Percentiles rank a stretch among this genome's conserved stretches.
These are phyloP conservation scores for Archegozetes longisetosus DNA, from an alignment of 1,140 invertebrate genomes.

Conservation along the genomic window DNA sequence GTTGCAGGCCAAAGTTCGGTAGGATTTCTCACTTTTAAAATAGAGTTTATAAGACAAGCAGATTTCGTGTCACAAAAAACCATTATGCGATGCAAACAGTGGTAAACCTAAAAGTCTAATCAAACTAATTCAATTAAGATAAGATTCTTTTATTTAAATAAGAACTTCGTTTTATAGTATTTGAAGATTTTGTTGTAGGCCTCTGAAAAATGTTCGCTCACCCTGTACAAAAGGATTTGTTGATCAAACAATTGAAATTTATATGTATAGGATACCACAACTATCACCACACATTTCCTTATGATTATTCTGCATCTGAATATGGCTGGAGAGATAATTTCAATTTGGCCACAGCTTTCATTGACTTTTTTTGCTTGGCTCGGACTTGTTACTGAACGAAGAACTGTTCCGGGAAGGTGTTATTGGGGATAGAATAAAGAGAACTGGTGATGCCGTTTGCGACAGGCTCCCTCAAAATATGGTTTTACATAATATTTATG, in stretches of 20 bases:
- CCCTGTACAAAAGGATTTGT: not conserved
- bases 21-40: too few relatives aligned
- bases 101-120: too few relatives aligned
- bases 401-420: constrained; percentile 21
- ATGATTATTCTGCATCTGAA: constrained; percentile 77
- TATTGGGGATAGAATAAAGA: not conserved
- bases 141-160: not conserved
- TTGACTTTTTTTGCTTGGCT: constrained; percentile 34
- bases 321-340: constrained; percentile 46
- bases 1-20: too few relatives aligned
- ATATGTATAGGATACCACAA: constrained; percentile 49
- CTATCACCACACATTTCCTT: constrained; percentile 83
- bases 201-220: not conserved
- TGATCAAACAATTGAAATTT: not conserved
- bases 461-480: not conserved
- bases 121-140: constrained; percentile 32
- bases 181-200: not conserved
- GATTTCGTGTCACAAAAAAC: too few relatives aligned
- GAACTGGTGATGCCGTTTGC: not conserved
- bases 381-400: constrained; percentile 35
- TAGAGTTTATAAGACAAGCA: too few relatives aligned
- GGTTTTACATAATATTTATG: not conserved
- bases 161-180: not conserved
- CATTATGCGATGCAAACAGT: too few relatives aligned
- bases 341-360: constrained; percentile 38